Conservation (phyloP, 2,888 invertebrate species). For the Stenichneumon culpator region DNA sequence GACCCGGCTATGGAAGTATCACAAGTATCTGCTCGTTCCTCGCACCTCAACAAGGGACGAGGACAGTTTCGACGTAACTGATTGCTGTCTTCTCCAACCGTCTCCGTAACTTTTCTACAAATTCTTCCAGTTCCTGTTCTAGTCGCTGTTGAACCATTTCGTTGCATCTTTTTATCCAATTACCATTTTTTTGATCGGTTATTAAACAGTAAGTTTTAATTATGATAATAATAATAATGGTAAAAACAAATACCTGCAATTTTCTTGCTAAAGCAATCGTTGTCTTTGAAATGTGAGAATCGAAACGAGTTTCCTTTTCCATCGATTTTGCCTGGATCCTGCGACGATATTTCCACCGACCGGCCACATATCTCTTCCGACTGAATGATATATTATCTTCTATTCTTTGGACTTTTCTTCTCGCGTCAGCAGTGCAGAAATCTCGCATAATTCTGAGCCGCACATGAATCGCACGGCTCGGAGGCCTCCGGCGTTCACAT, state of each 20-base stretch:
- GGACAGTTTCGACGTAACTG: constrained; percentile 37
- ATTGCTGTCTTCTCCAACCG: not conserved
- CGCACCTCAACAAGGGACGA: constrained; percentile 32
- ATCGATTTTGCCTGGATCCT: not conserved
- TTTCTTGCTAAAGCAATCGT: not conserved
- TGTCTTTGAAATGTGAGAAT: not conserved
- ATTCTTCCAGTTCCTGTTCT: not conserved
- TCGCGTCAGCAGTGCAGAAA: constrained; percentile 33
- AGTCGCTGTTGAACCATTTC: not conserved
- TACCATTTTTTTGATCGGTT: not conserved
- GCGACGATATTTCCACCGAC: constrained; percentile 3
- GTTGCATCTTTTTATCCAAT: not conserved
- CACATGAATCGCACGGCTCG: constrained; percentile 23
- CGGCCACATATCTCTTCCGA: not conserved
- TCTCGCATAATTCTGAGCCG: constrained; percentile 28
- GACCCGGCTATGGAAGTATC: not conserved
- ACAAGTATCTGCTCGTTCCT: constrained; percentile 6
- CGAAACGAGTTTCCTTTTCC: not conserved
- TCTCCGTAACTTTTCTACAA: not conserved
- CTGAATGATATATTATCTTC: constrained; percentile 23
- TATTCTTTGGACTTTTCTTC: constrained; percentile 21
- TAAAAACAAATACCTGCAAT: not conserved
- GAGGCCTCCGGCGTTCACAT: constrained; percentile 1
- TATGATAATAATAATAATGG: too few species aligned
- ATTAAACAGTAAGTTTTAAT: too few species aligned